Evolutionary conservation across 2,888 invertebrate species (phyloP).

Genomic region (Hirtodrosophila alboralis): DNA sequence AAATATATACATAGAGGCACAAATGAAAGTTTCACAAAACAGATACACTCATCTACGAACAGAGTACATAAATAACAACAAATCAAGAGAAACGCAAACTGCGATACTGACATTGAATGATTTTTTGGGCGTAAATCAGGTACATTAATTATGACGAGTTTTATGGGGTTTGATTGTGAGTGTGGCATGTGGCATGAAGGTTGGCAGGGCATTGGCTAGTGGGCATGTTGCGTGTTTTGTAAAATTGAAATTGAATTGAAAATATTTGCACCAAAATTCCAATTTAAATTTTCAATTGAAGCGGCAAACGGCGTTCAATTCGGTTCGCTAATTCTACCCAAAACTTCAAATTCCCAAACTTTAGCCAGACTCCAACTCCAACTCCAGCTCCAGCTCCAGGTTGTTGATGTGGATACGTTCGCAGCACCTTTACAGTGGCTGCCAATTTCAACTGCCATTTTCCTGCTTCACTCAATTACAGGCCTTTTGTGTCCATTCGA

Average conservation of each 20-base stretch:
- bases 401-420: conserved; percentile 18
- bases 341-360: neutral
- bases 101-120: conserved; percentile 30
- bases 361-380: no score
- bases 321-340: conserved; percentile 12
- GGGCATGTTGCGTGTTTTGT: conserved; percentile 56
- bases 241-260: conserved; percentile 74
- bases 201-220: conserved; percentile 20
- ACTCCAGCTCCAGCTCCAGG: no score
- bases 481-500: conserved; percentile 64
- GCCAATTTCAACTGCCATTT: conserved; percentile 58
- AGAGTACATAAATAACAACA: conserved; percentile 2
- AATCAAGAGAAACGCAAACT: conserved; percentile 32
- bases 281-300: conserved; percentile 72
- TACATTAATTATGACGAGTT: conserved; percentile 72
- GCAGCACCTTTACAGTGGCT: conserved; percentile 46
- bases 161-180: neutral
- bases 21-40: no score
- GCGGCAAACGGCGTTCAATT: conserved; percentile 34
- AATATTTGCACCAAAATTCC: conserved; percentile 74
- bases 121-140: conserved; percentile 52
- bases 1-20: no score
- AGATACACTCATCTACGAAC: no score
- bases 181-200: neutral
- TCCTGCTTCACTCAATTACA: conserved; percentile 71